These are phyloP conservation scores for Buceros bicornis DNA, from an alignment of 2,797 vertebrate genomes.

Conservation along the genomic window DNA sequence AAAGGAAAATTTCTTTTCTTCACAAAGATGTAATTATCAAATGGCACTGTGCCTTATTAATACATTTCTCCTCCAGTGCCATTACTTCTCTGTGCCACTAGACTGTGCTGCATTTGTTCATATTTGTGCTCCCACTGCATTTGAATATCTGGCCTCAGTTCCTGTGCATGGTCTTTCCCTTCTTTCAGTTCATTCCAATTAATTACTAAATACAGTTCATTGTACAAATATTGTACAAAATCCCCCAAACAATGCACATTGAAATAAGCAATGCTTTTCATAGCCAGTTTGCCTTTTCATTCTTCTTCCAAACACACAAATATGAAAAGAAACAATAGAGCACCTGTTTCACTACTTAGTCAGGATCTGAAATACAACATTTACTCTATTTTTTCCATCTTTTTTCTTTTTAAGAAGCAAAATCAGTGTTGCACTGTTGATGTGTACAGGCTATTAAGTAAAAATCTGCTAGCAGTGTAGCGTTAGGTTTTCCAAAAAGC, in stretches of 20 bases:
- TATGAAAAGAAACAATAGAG: background rate
- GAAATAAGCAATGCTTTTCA: conserved; percentile 17
- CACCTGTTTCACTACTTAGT: background rate
- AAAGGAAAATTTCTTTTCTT: background rate
- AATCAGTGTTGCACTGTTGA: background rate
- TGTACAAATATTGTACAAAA: conserved; percentile 35
- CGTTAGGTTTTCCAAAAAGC: background rate
- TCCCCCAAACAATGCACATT: background rate
- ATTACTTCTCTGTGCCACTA: conserved; percentile 66
- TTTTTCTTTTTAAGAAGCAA: background rate
- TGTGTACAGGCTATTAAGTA: background rate
- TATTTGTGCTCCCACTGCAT: conserved; percentile 25
- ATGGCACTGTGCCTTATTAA: background rate
- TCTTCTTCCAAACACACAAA: conserved; percentile 7
- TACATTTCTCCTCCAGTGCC: conserved; percentile 22
- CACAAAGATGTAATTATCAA: background rate
- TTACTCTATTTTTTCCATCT: background rate
- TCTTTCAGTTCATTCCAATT: background rate
- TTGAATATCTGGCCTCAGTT: conserved; percentile 27
- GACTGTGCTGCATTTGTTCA: conserved; percentile 74
- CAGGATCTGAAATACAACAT: background rate
- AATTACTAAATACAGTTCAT: conserved; percentile 1
- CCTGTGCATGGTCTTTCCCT: background rate
- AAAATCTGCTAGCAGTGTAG: background rate
- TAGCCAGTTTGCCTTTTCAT: background rate